Conservation (phyloP, 2,797 vertebrate genomes). For the Acanthurus tractus region DNA sequence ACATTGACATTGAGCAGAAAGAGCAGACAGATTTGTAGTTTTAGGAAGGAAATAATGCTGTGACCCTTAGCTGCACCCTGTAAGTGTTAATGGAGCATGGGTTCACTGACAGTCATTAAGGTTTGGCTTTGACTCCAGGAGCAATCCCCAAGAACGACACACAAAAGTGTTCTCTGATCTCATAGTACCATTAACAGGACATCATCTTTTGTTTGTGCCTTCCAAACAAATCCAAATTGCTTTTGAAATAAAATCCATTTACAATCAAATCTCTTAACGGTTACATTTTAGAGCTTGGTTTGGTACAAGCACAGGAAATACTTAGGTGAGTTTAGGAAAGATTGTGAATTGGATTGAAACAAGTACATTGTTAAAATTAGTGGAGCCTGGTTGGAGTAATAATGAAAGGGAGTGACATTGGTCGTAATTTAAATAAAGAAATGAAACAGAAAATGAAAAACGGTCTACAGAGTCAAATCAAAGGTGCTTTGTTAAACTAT, state of each 20-base stretch:
- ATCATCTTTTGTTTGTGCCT: not conserved
- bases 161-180: not conserved
- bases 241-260: not conserved
- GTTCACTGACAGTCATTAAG: constrained; percentile 42
- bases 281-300: not conserved
- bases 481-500: not conserved
- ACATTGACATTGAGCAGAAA: not conserved
- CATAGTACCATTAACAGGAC: not conserved
- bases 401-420: not conserved
- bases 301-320: not conserved
- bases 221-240: not conserved
- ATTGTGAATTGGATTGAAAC: not conserved
- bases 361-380: not conserved
- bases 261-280: too few species aligned
- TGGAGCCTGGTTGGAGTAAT: not conserved
- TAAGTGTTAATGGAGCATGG: constrained; percentile 45
- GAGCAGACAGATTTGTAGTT: constrained; percentile 25
- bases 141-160: not conserved
- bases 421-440: not conserved
- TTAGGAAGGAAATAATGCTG: constrained; percentile 1
- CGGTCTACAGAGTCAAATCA: not conserved
- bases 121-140: constrained; percentile 22
- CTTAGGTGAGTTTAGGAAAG: too few species aligned
- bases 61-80: constrained; percentile 31
- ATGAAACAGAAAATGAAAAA: not conserved